phyloP scores from a whole-genome alignment of 2,888 invertebrate genomes.

The Aplocera efformata region DNA sequence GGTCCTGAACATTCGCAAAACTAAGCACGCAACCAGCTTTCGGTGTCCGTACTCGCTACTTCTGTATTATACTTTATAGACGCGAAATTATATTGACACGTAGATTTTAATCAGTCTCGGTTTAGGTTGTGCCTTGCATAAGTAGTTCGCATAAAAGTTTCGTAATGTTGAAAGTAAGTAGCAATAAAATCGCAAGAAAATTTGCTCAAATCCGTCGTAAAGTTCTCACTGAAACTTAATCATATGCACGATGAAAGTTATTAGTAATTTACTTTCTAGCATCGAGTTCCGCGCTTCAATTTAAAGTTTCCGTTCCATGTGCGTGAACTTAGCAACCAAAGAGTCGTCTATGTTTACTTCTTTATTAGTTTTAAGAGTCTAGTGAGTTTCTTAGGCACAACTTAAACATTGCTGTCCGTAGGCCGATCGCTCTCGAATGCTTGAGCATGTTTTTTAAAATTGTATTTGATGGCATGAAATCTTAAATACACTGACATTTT shows the following conservation, averaged over 20 bases:
- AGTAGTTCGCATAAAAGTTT: slow-evolving; percentile 16
- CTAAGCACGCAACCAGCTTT: slow-evolving; percentile 75
- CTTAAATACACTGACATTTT: slow-evolving; percentile 58
- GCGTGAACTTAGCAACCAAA: slow-evolving; percentile 39
- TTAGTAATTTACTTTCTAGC: slow-evolving; percentile 51
- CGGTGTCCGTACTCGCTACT: slow-evolving; percentile 72
- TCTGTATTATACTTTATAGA: slow-evolving; percentile 36
- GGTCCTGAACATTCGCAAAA: slow-evolving; percentile 60
- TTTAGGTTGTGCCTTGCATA: slow-evolving; percentile 64
- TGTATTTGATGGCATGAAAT: slow-evolving; percentile 71
- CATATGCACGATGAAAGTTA: slow-evolving; percentile 50
- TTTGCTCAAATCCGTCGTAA: slow-evolving; percentile 37
- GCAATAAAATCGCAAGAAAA: slow-evolving; percentile 34
- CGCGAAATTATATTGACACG: slow-evolving; percentile 58
- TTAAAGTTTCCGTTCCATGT: slow-evolving; percentile 49
- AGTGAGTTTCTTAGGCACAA: slow-evolving; percentile 52
- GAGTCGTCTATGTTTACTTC: slow-evolving; percentile 29
- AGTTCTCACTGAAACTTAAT: slow-evolving; percentile 47
- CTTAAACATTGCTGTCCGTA: slow-evolving; percentile 56
- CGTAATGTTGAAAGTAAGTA: slow-evolving; percentile 21
- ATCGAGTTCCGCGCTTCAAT: slow-evolving; percentile 47
- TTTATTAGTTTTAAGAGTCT: slow-evolving; percentile 24
- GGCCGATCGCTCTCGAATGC: slow-evolving; percentile 74
- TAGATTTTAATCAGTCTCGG: slow-evolving; percentile 47
- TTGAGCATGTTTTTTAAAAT: slow-evolving; percentile 74